phyloP scores from a whole-genome alignment of 2,113 vertebrate species.

The Hippocampus mohnikei region DNA sequence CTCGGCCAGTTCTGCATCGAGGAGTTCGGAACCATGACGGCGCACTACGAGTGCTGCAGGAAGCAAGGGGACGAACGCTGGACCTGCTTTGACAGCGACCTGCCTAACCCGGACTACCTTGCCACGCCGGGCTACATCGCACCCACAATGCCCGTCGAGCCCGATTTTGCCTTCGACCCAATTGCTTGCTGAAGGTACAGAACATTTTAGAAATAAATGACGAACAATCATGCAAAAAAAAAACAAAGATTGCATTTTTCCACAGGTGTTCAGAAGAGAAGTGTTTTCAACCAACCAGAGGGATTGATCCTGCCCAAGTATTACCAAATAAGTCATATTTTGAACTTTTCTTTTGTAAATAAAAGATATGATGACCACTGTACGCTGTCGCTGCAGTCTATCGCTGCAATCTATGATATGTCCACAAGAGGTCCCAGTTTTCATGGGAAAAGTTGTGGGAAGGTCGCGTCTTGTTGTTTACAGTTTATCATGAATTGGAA shows the following conservation, averaged over 20 bases:
- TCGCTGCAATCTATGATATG: not conserved
- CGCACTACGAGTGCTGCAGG: conserved; percentile 51
- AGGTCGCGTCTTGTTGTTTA: not conserved
- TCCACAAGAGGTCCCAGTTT: conserved; percentile 1
- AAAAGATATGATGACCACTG: not conserved
- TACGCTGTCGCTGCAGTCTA: not conserved
- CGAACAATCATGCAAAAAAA: not conserved
- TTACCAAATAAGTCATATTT: not conserved
- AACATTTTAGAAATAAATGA: not conserved
- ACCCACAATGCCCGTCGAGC: not conserved
- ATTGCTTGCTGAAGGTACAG: conserved; percentile 28
- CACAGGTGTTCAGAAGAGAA: conserved; percentile 3
- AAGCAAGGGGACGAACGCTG: conserved; percentile 17
- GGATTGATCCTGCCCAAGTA: not conserved
- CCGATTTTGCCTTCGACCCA: conserved; percentile 44
- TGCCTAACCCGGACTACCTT: conserved; percentile 53
- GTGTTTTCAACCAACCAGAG: not conserved
- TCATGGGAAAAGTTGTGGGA: not conserved
- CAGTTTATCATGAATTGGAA: too few species aligned
- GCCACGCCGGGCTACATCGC: conserved; percentile 34
- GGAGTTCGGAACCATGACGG: conserved; percentile 52
- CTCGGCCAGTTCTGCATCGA: conserved; percentile 60
- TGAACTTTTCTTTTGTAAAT: not conserved
- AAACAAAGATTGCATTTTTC: not conserved
- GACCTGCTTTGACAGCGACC: conserved; percentile 52